Conservation (phyloP, 2,888 invertebrate species). For the Drosophila anomelani region DNA sequence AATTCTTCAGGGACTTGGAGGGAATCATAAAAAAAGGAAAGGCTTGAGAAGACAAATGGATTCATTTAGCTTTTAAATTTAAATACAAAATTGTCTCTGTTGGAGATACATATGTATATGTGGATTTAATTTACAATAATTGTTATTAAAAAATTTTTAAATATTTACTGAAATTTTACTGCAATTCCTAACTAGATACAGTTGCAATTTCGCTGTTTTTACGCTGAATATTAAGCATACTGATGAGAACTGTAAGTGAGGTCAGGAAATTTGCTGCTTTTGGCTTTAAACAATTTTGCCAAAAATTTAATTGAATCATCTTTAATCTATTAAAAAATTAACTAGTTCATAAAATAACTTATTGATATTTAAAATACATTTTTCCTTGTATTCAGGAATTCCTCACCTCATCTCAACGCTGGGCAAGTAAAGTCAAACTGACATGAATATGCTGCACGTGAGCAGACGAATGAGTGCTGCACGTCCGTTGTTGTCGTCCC, state of each 20-base stretch:
- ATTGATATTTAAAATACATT: not conserved
- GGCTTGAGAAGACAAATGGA: not conserved
- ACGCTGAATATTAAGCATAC: too few relatives aligned
- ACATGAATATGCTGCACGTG: slow-evolving; percentile 51
- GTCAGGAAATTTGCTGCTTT: too few relatives aligned
- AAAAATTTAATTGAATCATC: too few relatives aligned
- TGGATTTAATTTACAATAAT: not conserved
- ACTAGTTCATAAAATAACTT: too few relatives aligned
- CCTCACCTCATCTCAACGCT: slow-evolving; percentile 8
- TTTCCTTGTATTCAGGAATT: not conserved
- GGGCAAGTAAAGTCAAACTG: slow-evolving; percentile 18
- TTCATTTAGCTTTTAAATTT: not conserved
- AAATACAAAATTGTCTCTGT: not conserved
- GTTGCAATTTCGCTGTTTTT: not conserved
- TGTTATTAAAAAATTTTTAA: too few relatives aligned
- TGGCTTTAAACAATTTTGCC: too few relatives aligned
- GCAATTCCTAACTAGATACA: not conserved
- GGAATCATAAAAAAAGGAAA: not conserved
- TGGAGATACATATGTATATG: too few relatives aligned
- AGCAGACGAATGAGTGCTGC: slow-evolving; percentile 27
- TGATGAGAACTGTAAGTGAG: too few relatives aligned
- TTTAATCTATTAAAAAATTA: not conserved
- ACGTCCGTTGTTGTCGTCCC: slow-evolving; percentile 10
- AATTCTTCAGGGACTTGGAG: not conserved
- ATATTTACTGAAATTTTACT: too few relatives aligned